Conservation (phyloP, 2,113 vertebrate genomes). For the Mesoclemmys tuberculata region DNA sequence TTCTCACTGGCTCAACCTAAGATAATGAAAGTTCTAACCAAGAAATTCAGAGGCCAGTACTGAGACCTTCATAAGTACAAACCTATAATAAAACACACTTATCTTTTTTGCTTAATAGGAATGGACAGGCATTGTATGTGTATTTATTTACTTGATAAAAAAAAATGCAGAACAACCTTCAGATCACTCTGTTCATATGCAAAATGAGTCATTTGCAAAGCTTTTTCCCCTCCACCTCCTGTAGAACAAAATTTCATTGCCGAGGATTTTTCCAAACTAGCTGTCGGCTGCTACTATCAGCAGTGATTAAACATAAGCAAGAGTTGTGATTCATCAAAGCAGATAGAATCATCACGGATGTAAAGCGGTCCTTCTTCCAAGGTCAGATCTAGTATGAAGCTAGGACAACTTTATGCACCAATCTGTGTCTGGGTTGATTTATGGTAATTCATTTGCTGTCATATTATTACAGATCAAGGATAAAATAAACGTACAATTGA, state of each 20-base stretch:
- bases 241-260: constrained; percentile 40
- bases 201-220: constrained; percentile 49
- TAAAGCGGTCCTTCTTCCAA: constrained; percentile 69
- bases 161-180: constrained; percentile 56
- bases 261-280: constrained; percentile 58
- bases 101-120: constrained; percentile 24
- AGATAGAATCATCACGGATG: constrained; percentile 72
- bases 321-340: constrained; percentile 76
- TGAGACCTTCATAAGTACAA: constrained; percentile 38
- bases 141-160: constrained; percentile 55
- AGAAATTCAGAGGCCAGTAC: constrained; percentile 27
- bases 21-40: not conserved
- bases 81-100: constrained; percentile 7
- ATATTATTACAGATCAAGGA: constrained; percentile 49
- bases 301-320: constrained; percentile 79
- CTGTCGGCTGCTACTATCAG: constrained; percentile 78
- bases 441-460: constrained; percentile 62
- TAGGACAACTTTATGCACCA: constrained; percentile 58
- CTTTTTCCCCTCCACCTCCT: constrained; percentile 15
- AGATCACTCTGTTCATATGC: constrained; percentile 45
- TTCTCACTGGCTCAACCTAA: not conserved
- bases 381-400: constrained; percentile 69
- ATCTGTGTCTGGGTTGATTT: constrained; percentile 58
- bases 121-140: constrained; percentile 4
- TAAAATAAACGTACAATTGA: constrained; percentile 39